Evolutionary conservation across 2,797 vertebrate genomes (phyloP).

Genomic region (Chloroceryle amazona): DNA sequence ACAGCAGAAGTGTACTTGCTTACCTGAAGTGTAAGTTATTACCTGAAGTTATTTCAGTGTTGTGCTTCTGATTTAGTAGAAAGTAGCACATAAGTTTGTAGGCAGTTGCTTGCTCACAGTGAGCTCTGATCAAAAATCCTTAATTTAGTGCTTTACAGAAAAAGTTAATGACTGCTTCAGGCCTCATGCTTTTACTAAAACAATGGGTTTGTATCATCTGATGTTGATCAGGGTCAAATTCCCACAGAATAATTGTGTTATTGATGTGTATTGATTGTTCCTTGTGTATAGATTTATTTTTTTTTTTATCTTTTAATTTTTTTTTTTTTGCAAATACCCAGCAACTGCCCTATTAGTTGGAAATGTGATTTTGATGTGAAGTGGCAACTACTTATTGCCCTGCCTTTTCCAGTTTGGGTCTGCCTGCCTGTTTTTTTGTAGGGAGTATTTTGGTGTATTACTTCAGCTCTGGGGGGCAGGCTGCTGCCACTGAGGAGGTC

Average conservation of each 20-base stretch:
- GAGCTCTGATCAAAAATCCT: background rate
- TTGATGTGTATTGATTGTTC: background rate
- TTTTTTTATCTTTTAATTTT: too few species aligned
- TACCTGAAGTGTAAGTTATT: fast-evolving
- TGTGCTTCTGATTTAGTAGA: background rate
- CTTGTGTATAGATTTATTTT: background rate
- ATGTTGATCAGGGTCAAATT: background rate
- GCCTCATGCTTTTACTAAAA: background rate
- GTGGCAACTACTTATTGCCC: background rate
- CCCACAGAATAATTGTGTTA: background rate
- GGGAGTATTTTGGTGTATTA: background rate
- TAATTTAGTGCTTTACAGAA: background rate
- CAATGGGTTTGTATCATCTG: background rate
- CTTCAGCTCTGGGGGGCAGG: background rate
- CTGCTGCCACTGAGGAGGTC: background rate
- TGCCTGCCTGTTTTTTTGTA: background rate
- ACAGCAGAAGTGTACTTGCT: fast-evolving
- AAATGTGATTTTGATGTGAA: background rate
- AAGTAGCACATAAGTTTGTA: background rate
- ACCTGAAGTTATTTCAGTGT: background rate
- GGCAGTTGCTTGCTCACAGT: background rate
- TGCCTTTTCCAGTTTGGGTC: background rate
- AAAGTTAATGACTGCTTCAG: background rate
- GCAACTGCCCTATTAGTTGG: background rate
- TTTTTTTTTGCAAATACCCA: background rate